These are phyloP conservation scores for Hydractinia symbiolongicarpus DNA, from an alignment of 30 jellyfish, hydroid and myxozoan genomes.

Conservation along the genomic window DNA sequence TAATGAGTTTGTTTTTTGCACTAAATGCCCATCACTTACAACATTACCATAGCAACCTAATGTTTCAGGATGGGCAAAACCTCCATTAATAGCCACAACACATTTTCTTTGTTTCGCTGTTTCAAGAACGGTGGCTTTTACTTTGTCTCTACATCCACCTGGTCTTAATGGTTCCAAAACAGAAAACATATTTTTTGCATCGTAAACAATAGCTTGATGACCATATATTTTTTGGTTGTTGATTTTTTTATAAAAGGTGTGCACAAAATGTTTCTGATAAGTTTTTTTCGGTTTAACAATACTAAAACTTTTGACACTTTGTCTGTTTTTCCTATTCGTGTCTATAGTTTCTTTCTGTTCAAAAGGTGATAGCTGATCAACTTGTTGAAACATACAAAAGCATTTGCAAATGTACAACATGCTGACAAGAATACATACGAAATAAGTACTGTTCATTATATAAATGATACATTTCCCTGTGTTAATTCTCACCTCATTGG, in stretches of 20 bases:
- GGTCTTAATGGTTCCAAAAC: conserved; percentile 41
- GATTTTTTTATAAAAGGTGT: not conserved
- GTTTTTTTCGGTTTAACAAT: not conserved
- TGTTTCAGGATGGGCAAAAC: conserved; percentile 53
- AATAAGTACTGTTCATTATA: conserved; percentile 2
- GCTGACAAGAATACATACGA: not conserved
- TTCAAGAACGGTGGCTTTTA: conserved; percentile 43
- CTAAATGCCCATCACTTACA: conserved; percentile 55
- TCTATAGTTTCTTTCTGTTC: not conserved
- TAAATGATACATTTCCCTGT: conserved; percentile 4
- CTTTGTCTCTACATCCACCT: conserved; percentile 49
- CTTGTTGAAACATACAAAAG: not conserved
- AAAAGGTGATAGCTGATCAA: conserved; percentile 14
- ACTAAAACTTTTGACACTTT: not conserved
- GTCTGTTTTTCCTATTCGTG: conserved; percentile 1
- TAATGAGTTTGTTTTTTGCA: conserved; percentile 28
- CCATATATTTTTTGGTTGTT: conserved; percentile 29
- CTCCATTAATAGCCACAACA: conserved; percentile 77
- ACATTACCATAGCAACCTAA: conserved; percentile 83
- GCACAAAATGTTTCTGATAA: not conserved
- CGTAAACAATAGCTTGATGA: conserved; percentile 43
- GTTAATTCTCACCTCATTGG: not conserved
- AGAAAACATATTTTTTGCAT: conserved; percentile 55
- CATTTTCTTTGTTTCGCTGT: conserved; percentile 56
- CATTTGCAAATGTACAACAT: not conserved